Conservation (phyloP, 1,140 invertebrate species). For the Gonatopus flavifemur region DNA sequence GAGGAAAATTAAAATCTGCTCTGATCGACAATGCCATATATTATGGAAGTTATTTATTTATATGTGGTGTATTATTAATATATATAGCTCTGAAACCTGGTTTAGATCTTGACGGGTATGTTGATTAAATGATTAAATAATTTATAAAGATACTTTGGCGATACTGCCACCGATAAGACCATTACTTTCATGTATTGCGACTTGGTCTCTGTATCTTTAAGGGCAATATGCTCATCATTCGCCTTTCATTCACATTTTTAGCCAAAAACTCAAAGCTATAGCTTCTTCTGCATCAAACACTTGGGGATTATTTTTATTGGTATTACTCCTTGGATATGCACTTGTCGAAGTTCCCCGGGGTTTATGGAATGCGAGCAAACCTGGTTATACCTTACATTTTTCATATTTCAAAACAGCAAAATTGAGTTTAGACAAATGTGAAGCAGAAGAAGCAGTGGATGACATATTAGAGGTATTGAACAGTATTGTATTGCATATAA, state of each 20-base stretch:
- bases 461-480: slow-evolving; percentile 84
- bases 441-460: slow-evolving; percentile 94
- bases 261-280: slow-evolving; percentile 91
- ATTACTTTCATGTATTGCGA: no score
- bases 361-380: slow-evolving; percentile 83
- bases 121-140: slow-evolving; percentile 6
- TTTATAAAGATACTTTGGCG: no score
- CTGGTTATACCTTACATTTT: slow-evolving; percentile 79
- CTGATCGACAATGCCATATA: slow-evolving; percentile 97
- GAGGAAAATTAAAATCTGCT: slow-evolving; percentile 93
- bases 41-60: slow-evolving; percentile 95
- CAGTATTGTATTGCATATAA: slow-evolving; percentile 1
- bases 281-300: slow-evolving; percentile 99
- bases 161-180: no score
- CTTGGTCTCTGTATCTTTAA: neutral
- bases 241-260: slow-evolving; percentile 44
- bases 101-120: slow-evolving; percentile 84
- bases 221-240: neutral
- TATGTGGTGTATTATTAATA: slow-evolving; percentile 92
- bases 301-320: slow-evolving; percentile 96
- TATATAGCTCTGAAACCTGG: slow-evolving; percentile 91
- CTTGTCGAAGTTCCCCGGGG: slow-evolving; percentile 92
- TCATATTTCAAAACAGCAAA: slow-evolving; percentile 98
- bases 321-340: slow-evolving; percentile 94
- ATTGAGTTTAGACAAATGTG: slow-evolving; percentile 92